Evolutionary conservation across 2,113 vertebrate genomes (phyloP).

Genomic region (Carassius gibelio): DNA sequence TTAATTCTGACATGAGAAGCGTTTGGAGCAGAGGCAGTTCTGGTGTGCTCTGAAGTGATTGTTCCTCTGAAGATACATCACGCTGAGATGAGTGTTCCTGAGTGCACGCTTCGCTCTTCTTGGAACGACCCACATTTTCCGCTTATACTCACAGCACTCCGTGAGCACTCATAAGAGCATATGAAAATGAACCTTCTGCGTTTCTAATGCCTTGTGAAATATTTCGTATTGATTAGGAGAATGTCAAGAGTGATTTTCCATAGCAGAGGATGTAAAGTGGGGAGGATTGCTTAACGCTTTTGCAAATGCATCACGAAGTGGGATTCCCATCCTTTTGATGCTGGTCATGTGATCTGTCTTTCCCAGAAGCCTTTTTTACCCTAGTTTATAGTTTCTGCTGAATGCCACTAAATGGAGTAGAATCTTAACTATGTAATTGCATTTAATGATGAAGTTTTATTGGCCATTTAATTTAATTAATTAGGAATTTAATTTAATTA

Average conservation of each 20-base stretch:
- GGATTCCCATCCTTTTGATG: constrained; percentile 2
- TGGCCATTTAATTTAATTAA: background rate
- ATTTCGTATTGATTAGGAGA: background rate
- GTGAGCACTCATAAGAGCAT: constrained; percentile 5
- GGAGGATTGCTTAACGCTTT: background rate
- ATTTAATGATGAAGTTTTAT: background rate
- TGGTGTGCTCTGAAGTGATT: constrained; percentile 30
- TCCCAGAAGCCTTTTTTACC: background rate
- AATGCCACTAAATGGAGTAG: background rate
- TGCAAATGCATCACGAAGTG: background rate
- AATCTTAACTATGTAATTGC: background rate
- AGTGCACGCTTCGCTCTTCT: constrained; percentile 3
- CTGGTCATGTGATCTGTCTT: background rate
- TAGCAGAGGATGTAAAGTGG: background rate
- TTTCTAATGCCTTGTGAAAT: background rate
- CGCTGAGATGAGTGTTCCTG: constrained; percentile 22
- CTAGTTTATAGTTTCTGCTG: background rate
- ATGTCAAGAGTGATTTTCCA: background rate
- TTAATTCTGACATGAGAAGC: constrained; percentile 10
- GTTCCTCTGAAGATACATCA: constrained; percentile 29
- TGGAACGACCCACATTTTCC: constrained; percentile 27
- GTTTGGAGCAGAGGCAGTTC: background rate
- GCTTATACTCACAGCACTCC: background rate
- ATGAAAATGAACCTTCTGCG: background rate
- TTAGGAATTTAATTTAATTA: background rate